Evolutionary conservation across 2,888 invertebrate genomes (phyloP), one percentile per base, ranked within the genome.

Genomic region (Drosophila subquinaria): DNA sequence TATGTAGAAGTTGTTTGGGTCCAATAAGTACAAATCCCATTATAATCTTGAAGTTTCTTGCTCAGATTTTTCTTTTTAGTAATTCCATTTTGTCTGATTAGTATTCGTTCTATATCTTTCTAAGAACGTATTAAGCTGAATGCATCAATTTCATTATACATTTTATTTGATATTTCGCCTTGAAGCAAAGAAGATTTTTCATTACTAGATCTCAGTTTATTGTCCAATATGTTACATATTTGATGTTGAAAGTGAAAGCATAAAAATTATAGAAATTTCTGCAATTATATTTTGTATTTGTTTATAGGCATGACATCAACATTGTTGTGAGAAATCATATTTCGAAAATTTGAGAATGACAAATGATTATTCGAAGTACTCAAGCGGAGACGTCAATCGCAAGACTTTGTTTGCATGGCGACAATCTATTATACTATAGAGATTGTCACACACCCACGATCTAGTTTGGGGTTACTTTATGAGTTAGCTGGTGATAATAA

Each of bases 391-490:
- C 43, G 2, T 17, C 17, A 42, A 17, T 17, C 17, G 33, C 48
- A 33, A 33, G 11, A 33, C 33, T 10, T 30, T 30, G 30, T 15
- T 17, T 33, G 15, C 33, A 20, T 43, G 42, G 33, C 30, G 55
- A 56, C 56, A 56, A 56, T 56, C 35, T 35, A 35, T 20, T 43
- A n/a, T 56, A 10, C n/a, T 43, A 10, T 56, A 3, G 33, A 45
- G n/a, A 36, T 57, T 60, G 60, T 50, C 52, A 43, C 61, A 61
- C 61, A 33, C 61, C 51, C 61, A 62, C 61, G 61, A 51, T 60
- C 61, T 43, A 52, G 42, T 33, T 62, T 35, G 27, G n/a, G n/a
- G 30, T 42, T 43, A 43, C 33, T n/a, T 42, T 60, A 57, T 45
- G 20, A 60, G 33, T 51, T 51, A 45, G 52, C 52, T 38, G 61